Conservation (phyloP, 64 coral and sea anemone species). For the Pocillopora verrucosa region DNA sequence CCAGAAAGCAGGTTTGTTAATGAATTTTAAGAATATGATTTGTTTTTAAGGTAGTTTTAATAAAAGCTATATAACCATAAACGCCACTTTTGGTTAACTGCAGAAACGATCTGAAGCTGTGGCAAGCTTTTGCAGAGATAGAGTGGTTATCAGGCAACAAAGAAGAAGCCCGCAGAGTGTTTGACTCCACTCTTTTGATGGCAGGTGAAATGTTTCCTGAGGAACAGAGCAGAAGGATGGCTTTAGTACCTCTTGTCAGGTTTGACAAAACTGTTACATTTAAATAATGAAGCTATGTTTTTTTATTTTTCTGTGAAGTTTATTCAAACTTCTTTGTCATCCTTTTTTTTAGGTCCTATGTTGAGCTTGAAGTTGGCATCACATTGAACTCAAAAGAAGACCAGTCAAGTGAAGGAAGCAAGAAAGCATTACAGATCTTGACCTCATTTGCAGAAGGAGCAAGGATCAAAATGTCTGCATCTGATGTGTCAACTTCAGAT, state of each 20-base stretch:
- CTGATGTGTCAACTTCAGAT: not conserved
- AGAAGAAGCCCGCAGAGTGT: slow-evolving; percentile 68
- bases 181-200: slow-evolving; percentile 85
- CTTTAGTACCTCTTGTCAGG: slow-evolving; percentile 34
- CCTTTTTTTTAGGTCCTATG: slow-evolving; percentile 58
- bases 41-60: not conserved
- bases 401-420: not conserved
- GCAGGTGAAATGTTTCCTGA: slow-evolving; percentile 55
- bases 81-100: slow-evolving; percentile 4
- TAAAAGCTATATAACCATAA: not conserved
- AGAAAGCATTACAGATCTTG: slow-evolving; percentile 61
- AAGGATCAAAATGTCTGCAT: slow-evolving; percentile 26
- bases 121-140: slow-evolving; percentile 73
- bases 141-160: slow-evolving; percentile 75
- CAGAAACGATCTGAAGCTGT: slow-evolving; percentile 78
- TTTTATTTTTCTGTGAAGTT: not conserved
- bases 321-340: not conserved
- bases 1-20: slow-evolving; percentile 72
- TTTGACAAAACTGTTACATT: not conserved
- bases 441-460: slow-evolving; percentile 60
- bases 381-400: not conserved
- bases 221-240: slow-evolving; percentile 14
- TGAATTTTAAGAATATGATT: not conserved
- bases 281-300: not conserved
- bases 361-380: slow-evolving; percentile 74